Base-by-base conservation (phyloP, 1,140 invertebrate species). In the Drosophila bocki region DNA sequence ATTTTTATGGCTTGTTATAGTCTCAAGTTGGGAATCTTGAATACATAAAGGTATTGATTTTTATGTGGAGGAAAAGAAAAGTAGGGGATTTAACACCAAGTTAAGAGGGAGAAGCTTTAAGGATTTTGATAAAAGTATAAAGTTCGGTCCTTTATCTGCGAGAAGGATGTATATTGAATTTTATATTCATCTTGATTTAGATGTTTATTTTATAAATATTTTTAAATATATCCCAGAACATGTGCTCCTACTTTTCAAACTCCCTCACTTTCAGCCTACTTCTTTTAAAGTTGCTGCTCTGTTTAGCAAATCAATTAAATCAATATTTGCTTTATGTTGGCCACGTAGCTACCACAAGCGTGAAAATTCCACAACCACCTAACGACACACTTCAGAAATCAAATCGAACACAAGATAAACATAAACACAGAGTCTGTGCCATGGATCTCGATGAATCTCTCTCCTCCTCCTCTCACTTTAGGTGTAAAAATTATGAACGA, bases 381-480 rank as follows among this genome's bases (percentile, higher is more conserved):
- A 78, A 78, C 77, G 80, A 68, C 78, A 88, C 80, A 87, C 84
- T 87, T 84, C 80, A 88, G 78, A 90, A 88, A 88, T 88, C 84
- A 84, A 88, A 77, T 84, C 80, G 64, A 75, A 88, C 80, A 84
- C 77, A 78, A 83, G 68, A 69, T 58, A 74, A 84, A 78, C 78
- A 87, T 56, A 75, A 78, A 57, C 60, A 64, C 45, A 29, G 70
- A 48, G n/a, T 45, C 33, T 44, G 62, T 53, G 67, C 53, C 44
- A 59, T 37, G 54, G 48, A 45, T 57, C 56, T 56, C 56, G 45
- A 53, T 12, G 29, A 33, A 17, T 37, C 51, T 54, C 17, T 32
- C 29, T 60, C 47, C 44, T 37, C 48, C 59, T 47, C 58, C 58
- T 45, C 45, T 68, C 48, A 9, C 59, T 70, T 56, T 60, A 51